Percentiles rank a stretch among this genome's conserved stretches.
Evolutionary conservation across 2,113 vertebrate genomes (phyloP).

Genomic region (Puffinus mauretanicus): DNA sequence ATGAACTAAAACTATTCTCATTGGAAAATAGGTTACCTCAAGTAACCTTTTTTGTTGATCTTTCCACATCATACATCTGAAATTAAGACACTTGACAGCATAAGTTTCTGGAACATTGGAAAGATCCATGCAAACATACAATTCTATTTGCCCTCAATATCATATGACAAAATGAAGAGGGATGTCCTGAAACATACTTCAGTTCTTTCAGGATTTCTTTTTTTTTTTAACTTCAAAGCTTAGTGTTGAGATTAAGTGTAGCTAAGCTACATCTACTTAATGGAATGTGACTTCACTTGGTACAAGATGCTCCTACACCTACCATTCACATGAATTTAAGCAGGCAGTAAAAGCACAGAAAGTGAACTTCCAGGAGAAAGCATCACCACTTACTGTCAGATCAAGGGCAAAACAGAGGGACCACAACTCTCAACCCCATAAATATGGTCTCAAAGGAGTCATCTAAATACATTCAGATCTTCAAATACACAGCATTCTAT

Average conservation of each 20-base stretch:
- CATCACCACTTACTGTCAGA: not conserved
- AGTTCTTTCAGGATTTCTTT: not conserved
- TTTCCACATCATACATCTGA: not conserved
- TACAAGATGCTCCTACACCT: not conserved
- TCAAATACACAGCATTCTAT: not conserved
- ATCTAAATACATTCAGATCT: not conserved
- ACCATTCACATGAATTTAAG: not conserved
- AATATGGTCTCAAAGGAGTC: not conserved
- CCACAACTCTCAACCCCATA: not conserved
- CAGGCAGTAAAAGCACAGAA: not conserved
- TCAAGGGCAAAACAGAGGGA: not conserved
- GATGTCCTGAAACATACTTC: not conserved
- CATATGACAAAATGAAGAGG: not conserved
- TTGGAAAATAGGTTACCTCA: not conserved
- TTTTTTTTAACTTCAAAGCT: not conserved
- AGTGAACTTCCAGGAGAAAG: not conserved
- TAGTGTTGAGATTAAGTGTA: not conserved
- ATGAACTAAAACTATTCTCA: not conserved
- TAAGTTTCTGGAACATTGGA: not conserved
- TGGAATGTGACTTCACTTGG: not conserved
- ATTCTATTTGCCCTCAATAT: not conserved
- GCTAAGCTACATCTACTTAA: not conserved
- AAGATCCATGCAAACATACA: not conserved
- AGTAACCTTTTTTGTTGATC: rapidly evolving
- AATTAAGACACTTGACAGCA: not conserved